Conservation (phyloP, 2,797 vertebrate species). For the Enteromius unitaeniatus region DNA sequence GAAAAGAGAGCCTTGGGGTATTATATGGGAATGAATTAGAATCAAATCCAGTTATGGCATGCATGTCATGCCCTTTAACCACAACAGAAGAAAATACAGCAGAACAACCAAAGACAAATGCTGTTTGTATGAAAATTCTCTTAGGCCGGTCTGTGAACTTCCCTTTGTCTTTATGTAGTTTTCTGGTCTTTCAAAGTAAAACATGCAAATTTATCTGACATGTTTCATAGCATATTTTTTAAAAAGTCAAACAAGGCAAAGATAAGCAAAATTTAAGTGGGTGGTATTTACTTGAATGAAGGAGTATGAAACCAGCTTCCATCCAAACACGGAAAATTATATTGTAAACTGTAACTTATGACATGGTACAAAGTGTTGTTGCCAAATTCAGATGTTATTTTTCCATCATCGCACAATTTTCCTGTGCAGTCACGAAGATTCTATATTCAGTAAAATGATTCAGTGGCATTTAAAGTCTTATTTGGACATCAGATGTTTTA, state of each 20-base stretch:
- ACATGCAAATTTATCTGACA: slow-evolving; percentile 51
- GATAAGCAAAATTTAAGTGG: slow-evolving; percentile 24
- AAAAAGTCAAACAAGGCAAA: slow-evolving; percentile 54
- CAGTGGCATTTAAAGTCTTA: background rate
- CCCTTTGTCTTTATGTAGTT: slow-evolving; percentile 36
- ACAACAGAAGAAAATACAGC: slow-evolving; percentile 34
- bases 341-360: background rate
- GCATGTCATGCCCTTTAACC: slow-evolving; percentile 42
- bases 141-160: slow-evolving; percentile 20
- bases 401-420: background rate
- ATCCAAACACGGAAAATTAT: background rate
- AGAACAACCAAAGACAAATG: slow-evolving; percentile 35
- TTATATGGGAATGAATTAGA: slow-evolving; percentile 42
- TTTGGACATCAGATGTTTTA: background rate
- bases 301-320: background rate
- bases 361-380: background rate
- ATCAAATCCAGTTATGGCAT: slow-evolving; percentile 25
- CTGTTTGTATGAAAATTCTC: slow-evolving; percentile 33
- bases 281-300: slow-evolving; percentile 29
- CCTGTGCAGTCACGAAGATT: background rate
- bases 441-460: background rate
- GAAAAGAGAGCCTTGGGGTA: slow-evolving; percentile 23
- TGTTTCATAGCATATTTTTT: slow-evolving; percentile 39
- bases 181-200: slow-evolving; percentile 42
- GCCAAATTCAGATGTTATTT: background rate